Conservation (phyloP, 2,888 invertebrate genomes). For the Oxystoma pomonae region DNA sequence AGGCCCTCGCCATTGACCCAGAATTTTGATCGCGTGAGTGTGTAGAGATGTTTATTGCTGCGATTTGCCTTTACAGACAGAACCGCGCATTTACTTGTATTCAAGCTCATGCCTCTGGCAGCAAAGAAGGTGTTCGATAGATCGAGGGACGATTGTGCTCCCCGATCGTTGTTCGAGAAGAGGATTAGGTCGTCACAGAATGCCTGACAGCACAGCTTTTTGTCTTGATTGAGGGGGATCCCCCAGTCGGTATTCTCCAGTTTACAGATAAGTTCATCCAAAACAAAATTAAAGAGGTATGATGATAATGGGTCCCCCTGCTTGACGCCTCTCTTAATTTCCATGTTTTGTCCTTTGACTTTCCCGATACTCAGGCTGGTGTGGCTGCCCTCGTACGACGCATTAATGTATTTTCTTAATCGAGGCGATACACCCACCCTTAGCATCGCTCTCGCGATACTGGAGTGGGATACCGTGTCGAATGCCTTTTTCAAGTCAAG, state of each 20-base stretch:
- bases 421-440: conserved; percentile 10
- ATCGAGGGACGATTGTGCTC: background rate
- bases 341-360: background rate
- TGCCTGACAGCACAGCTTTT: no score
- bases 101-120: conserved; percentile 12
- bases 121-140: conserved; percentile 3
- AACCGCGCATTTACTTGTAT: conserved; percentile 4
- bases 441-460: conserved; percentile 16
- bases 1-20: background rate
- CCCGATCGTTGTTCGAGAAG: background rate
- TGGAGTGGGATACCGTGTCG: conserved; percentile 22
- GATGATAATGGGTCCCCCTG: conserved; percentile 10
- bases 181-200: conserved; percentile 22
- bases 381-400: background rate
- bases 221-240: no score
- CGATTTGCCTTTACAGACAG: conserved; percentile 6
- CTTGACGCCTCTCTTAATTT: no score
- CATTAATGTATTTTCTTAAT: conserved; percentile 12
- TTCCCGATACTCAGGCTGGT: conserved; percentile 10
- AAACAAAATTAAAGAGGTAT: conserved; percentile 15
- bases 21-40: conserved; percentile 5
- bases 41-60: conserved; percentile 4
- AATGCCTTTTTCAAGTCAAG: conserved; percentile 27
- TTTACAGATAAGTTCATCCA: conserved; percentile 16
- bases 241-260: no score